Evolutionary conservation across 2,113 vertebrate species (phyloP), one percentile per base, ranked within the genome.

Genomic region (Pogonocichla stellata): DNA sequence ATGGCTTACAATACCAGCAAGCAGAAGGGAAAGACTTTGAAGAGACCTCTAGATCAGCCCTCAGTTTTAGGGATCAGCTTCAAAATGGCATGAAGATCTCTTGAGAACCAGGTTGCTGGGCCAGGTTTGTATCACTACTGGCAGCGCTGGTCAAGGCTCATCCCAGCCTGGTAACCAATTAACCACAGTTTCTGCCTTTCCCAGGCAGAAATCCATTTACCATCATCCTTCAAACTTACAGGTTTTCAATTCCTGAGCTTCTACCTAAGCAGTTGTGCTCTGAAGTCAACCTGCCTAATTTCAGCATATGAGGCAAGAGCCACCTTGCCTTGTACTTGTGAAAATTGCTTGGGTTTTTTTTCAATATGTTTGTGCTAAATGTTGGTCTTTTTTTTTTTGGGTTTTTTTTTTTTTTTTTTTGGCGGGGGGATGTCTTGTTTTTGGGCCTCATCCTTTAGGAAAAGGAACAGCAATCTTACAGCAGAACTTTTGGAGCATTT

Each of bases 91-190:
- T 43, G 11, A 60, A 40, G 19, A 28, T 61, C 18, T 40, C 19
- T 3, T 7, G 19, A 58, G 29, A 72, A n/a, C 8, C 0, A 0
- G 3, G 28, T 28, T 19, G 2, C 71, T 38, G 17, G 17, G 17
- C 29, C 28, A 51, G 38, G 19, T 64, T 61, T 80, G 13, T 51
- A 12, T 29, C 2, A 0, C 19, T 66, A 1, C 31, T 50, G 31
- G 34, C 9, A 64, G 33, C 0, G 3, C 16, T 8, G 5, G 9
- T 45, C 31, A 28, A 45, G 24, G 19, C 31, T 87, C 71, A 31
- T 53, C 16, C 5, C 47, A 81, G 42, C 9, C 57, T 1, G 2
- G 34, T 45, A 48, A 61, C 9, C 56, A 58, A 25, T 19, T 84
- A 74, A 34, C 28, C 2, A 12, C 4, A 33, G 24, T 8, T 79